Conservation (phyloP, 2,797 vertebrate species). For the Cuniculus paca region DNA sequence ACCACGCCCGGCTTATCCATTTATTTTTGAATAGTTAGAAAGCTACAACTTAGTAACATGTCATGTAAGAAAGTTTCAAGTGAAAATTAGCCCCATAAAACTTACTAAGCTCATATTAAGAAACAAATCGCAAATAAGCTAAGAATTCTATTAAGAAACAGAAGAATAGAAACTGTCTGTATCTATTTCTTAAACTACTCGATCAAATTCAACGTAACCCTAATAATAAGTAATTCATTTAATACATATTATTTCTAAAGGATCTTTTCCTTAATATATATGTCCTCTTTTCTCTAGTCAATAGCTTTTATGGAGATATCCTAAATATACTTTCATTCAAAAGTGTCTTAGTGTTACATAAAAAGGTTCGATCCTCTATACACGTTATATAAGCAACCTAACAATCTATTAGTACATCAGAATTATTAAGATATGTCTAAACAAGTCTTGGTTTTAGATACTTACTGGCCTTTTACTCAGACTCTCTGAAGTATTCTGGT, state of each 20-base stretch:
- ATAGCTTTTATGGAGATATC: background rate
- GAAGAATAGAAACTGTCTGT: background rate
- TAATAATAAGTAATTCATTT: background rate
- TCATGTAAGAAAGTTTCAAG: constrained; percentile 14
- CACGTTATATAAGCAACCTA: background rate
- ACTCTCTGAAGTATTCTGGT: background rate
- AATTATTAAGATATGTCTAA: background rate
- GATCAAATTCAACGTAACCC: background rate
- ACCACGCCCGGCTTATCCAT: too few relatives aligned
- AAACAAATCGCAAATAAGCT: background rate
- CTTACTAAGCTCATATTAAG: background rate
- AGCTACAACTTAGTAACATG: constrained; percentile 8
- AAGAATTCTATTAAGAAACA: constrained; percentile 5
- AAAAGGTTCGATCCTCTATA: background rate
- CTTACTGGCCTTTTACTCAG: background rate
- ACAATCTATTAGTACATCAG: background rate
- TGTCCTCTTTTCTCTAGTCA: background rate
- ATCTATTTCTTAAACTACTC: background rate
- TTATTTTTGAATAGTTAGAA: constrained; percentile 42
- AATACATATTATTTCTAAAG: background rate
- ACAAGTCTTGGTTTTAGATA: constrained; percentile 12
- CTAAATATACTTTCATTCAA: constrained; percentile 30
- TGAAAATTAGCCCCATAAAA: background rate
- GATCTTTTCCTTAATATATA: background rate
- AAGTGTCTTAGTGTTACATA: background rate